Evolutionary conservation across 1,140 invertebrate species (phyloP).

Genomic region (Elysia chlorotica): DNA sequence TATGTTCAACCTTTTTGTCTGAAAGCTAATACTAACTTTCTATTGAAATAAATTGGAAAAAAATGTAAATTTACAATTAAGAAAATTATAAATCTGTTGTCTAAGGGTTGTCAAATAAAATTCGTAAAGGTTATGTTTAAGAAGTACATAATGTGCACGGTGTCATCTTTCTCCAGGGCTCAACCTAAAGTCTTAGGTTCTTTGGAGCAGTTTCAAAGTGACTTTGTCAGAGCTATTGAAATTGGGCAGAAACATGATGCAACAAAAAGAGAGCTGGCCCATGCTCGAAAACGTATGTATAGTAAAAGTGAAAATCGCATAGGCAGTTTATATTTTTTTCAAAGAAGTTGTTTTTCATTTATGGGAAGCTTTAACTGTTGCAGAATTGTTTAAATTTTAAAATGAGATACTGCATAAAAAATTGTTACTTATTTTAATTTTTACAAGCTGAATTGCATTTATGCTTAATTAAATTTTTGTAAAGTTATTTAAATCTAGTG

Average conservation of each 20-base stretch:
- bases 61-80: no score
- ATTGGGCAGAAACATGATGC: slow-evolving; percentile 53
- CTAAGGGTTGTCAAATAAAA: background rate
- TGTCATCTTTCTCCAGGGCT: slow-evolving; percentile 36
- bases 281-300: slow-evolving; percentile 56
- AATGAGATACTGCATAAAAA: background rate
- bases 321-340: no score
- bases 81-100: background rate
- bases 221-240: slow-evolving; percentile 49
- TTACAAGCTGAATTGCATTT: background rate
- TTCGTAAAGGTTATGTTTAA: no score
- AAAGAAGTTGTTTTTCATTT: no score
- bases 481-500: background rate
- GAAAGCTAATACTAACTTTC: no score
- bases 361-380: no score
- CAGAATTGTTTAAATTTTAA: background rate
- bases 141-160: no score
- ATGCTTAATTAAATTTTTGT: background rate
- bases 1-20: no score
- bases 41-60: no score
- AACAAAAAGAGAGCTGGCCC: slow-evolving; percentile 55
- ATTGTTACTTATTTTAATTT: background rate
- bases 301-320: no score
- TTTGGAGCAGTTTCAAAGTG: slow-evolving; percentile 35
- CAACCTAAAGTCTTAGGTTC: slow-evolving; percentile 50